phyloP scores from a whole-genome alignment of 2,113 vertebrate species.

The Halcyon senegalensis region DNA sequence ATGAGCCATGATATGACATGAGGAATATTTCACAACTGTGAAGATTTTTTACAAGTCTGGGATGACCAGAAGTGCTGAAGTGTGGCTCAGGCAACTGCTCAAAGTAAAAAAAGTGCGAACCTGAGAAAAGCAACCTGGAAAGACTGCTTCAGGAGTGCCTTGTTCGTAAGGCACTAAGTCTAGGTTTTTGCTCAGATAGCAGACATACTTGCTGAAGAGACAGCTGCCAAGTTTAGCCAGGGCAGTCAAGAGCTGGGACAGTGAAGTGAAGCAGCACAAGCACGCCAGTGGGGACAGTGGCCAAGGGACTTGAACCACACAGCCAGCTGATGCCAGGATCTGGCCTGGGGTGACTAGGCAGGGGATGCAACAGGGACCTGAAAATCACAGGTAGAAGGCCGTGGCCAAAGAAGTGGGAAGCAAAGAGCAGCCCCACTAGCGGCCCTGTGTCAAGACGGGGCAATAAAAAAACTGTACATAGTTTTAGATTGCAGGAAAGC shows the following conservation, averaged over 20 bases:
- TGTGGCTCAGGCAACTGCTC: neutral
- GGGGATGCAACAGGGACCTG: neutral
- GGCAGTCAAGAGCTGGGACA: neutral
- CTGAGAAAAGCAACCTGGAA: neutral
- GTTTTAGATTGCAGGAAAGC: conserved; percentile 6
- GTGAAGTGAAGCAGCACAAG: neutral
- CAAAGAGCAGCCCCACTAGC: neutral
- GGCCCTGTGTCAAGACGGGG: neutral
- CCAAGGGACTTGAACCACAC: neutral
- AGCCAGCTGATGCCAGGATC: neutral
- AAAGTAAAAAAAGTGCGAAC: neutral
- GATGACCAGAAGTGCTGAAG: neutral
- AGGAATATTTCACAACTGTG: neutral
- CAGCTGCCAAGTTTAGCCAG: neutral
- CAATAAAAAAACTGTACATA: too few species aligned
- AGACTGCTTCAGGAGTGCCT: neutral
- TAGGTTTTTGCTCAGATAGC: neutral
- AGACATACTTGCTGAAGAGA: neutral
- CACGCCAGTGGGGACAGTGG: rapidly evolving
- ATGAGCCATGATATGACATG: neutral
- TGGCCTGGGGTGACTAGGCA: rapidly evolving
- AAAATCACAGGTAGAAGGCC: neutral
- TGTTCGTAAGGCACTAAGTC: neutral
- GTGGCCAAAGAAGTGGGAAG: neutral
- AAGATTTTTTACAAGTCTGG: neutral